Conservation (phyloP, 2,113 vertebrate genomes). For the Polypterus senegalus region DNA sequence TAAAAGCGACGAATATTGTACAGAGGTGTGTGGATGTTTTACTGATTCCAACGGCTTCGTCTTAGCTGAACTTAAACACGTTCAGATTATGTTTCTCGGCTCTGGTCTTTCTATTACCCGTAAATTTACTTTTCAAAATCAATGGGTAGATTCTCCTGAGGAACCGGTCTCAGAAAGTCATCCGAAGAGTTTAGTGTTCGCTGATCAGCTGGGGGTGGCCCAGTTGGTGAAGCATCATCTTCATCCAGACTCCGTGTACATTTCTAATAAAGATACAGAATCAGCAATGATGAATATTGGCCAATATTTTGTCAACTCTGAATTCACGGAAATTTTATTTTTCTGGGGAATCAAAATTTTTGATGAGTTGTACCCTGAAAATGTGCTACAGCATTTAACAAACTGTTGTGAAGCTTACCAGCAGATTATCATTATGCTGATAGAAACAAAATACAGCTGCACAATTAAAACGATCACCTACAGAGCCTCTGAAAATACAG, state of each 20-base stretch:
- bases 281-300: slow-evolving; percentile 8
- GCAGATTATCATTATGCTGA: slow-evolving; percentile 52
- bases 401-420: slow-evolving; percentile 60
- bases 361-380: slow-evolving; percentile 34
- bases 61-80: slow-evolving; percentile 54
- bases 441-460: slow-evolving; percentile 22
- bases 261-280: slow-evolving; percentile 36
- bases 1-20: slow-evolving; percentile 36
- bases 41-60: slow-evolving; percentile 47
- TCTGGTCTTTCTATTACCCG: slow-evolving; percentile 28
- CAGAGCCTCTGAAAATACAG: slow-evolving; percentile 45
- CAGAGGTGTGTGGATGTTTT: slow-evolving; percentile 71
- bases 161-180: slow-evolving; percentile 4
- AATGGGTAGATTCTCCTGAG: slow-evolving; percentile 26
- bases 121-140: slow-evolving; percentile 61
- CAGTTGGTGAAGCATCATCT: slow-evolving; percentile 46
- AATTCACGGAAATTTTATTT: slow-evolving; percentile 52
- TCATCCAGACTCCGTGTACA: slow-evolving; percentile 37
- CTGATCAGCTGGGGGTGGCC: slow-evolving; percentile 56
- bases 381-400: slow-evolving; percentile 39
- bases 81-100: slow-evolving; percentile 50
- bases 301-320: slow-evolving; percentile 25
- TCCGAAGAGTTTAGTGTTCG: slow-evolving; percentile 59
- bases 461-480: slow-evolving; percentile 58
- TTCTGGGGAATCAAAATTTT: slow-evolving; percentile 59